phyloP scores from a whole-genome alignment of 1,140 invertebrate species.

The Maniola jurtina region DNA sequence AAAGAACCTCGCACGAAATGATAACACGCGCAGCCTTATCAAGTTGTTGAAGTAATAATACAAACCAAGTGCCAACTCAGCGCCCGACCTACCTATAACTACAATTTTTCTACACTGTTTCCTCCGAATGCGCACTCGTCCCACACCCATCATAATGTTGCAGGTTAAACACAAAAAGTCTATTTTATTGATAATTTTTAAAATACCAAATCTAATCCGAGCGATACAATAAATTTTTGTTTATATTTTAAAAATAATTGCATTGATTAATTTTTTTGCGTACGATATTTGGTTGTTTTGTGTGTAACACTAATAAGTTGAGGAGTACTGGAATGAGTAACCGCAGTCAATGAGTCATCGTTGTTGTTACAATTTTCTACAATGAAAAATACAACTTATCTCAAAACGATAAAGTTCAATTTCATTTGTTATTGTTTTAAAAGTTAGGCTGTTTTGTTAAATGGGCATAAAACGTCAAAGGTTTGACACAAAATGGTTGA shows the following conservation, averaged over 20 bases:
- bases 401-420: not conserved
- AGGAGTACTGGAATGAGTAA: not conserved
- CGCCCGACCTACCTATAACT: slow-evolving; percentile 71
- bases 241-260: slow-evolving; percentile 18
- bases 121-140: slow-evolving; percentile 45
- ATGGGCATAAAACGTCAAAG: not conserved
- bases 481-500: slow-evolving; percentile 22
- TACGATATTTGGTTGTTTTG: slow-evolving; percentile 28
- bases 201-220: slow-evolving; percentile 4
- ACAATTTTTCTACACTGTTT: slow-evolving; percentile 67
- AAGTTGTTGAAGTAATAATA: slow-evolving; percentile 65
- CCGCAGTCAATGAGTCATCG: slow-evolving; percentile 5
- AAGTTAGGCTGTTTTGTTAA: not conserved
- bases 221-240: not conserved
- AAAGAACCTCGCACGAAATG: slow-evolving; percentile 53
- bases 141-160: slow-evolving; percentile 67
- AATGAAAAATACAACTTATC: slow-evolving; percentile 12
- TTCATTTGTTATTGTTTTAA: not conserved
- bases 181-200: slow-evolving; percentile 11
- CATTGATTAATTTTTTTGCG: not conserved
- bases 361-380: not conserved
- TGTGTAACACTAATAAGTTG: slow-evolving; percentile 36
- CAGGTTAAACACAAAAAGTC: slow-evolving; percentile 33
- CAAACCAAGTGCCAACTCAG: slow-evolving; percentile 74
- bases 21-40: slow-evolving; percentile 65